A percentile compares a stretch with the other conserved stretches of the same genome.
Conservation (phyloP, 1,140 invertebrate species). For the Paraescarpia echinospica region DNA sequence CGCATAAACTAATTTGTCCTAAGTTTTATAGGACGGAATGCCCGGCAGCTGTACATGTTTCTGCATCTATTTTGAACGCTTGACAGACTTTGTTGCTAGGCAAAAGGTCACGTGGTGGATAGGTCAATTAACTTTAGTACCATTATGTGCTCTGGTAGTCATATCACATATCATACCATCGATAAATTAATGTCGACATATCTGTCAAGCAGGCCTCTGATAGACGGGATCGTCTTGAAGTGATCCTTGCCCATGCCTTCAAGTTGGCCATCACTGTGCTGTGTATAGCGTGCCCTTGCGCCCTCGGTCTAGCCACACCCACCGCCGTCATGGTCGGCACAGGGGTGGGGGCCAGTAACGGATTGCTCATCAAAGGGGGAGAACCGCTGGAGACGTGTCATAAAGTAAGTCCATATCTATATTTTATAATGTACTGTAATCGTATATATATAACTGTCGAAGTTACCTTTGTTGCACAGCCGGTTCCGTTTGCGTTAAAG, state of each 20-base stretch:
- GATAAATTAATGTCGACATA: background rate
- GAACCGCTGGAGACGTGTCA: constrained; percentile 95
- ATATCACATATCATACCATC: no score
- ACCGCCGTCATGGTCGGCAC: constrained; percentile 95
- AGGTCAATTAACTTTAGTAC: background rate
- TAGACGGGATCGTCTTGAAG: constrained; percentile 40
- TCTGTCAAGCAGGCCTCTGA: background rate
- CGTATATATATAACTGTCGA: no score
- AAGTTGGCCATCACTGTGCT: constrained; percentile 94
- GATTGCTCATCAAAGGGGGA: constrained; percentile 96
- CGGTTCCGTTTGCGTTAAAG: no score
- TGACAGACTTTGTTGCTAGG: no score
- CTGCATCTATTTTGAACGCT: no score
- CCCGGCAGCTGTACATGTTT: no score
- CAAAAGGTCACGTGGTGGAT: no score
- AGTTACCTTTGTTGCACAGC: no score
- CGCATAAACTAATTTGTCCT: no score
- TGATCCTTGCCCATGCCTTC: constrained; percentile 86
- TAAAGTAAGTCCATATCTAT: constrained; percentile 67
- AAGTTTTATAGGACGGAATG: no score
- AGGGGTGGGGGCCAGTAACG: constrained; percentile 86
- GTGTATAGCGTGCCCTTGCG: constrained; percentile 97
- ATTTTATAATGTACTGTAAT: no score
- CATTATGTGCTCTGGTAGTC: background rate
- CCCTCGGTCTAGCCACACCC: constrained; percentile 94